Evolutionary conservation across 2,888 invertebrate genomes (phyloP).

Genomic region (Pseudococcus longispinus): DNA sequence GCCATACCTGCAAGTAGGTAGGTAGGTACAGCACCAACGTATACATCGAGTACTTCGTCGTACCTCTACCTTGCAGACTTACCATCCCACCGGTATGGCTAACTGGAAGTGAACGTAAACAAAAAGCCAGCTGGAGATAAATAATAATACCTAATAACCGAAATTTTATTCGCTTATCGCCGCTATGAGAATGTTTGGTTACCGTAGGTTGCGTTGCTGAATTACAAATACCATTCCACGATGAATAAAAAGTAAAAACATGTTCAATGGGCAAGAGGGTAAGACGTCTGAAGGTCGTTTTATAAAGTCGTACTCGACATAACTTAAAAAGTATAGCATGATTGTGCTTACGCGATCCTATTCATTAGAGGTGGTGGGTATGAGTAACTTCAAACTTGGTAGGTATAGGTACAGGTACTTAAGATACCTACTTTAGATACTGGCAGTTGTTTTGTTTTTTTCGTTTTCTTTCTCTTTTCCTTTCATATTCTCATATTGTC

Average conservation of each 20-base stretch:
- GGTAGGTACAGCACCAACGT: too few species aligned
- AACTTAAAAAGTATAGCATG: not conserved
- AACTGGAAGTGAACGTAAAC: not conserved
- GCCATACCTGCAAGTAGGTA: not conserved
- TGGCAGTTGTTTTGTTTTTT: too few species aligned
- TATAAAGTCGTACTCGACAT: not conserved
- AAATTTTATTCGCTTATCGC: not conserved
- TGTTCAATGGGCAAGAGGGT: not conserved
- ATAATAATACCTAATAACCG: not conserved
- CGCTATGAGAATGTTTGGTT: not conserved
- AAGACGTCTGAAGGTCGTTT: not conserved
- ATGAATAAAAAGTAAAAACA: not conserved
- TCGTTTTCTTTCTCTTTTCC: too few species aligned
- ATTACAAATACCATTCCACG: not conserved
- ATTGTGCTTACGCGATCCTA: not conserved
- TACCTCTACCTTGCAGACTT: too few species aligned
- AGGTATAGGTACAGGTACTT: too few species aligned
- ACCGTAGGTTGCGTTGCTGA: too few species aligned
- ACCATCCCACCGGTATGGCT: too few species aligned
- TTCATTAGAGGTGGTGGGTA: not conserved
- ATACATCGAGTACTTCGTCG: too few species aligned
- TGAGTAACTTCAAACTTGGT: not conserved
- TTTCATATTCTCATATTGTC: too few species aligned
- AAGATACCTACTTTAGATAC: not conserved
- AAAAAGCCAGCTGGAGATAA: not conserved